Percentiles rank a stretch among this genome's conserved stretches.
Evolutionary conservation across 2,113 vertebrate genomes (phyloP).

Genomic region (Lophius piscatorius): DNA sequence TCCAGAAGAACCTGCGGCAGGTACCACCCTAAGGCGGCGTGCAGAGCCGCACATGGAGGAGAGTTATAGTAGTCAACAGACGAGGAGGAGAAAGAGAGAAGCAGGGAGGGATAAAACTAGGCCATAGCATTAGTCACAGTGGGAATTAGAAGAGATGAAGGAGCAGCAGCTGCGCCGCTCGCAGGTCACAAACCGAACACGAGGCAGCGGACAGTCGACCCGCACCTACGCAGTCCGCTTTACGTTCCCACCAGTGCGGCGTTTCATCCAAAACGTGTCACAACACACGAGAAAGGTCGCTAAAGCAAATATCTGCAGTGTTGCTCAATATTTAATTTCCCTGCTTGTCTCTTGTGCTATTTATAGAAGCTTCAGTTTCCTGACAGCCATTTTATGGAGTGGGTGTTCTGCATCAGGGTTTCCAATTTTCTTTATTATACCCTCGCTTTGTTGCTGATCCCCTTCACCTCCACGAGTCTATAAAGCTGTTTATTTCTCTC

Average conservation of each 20-base stretch:
- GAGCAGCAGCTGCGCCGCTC: constrained; percentile 15
- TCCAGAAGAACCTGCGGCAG: constrained; percentile 92
- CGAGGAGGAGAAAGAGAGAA: background rate
- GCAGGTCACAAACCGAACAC: constrained; percentile 29
- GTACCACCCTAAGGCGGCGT: constrained; percentile 68
- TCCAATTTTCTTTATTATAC: constrained; percentile 32
- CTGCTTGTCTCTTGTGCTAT: constrained; percentile 58
- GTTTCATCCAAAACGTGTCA: too few relatives aligned
- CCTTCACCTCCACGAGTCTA: constrained; percentile 40
- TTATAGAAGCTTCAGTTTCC: constrained; percentile 60
- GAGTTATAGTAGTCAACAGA: constrained; percentile 10
- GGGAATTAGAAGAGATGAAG: constrained; percentile 23
- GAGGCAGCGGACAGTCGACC: background rate
- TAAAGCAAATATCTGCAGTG: constrained; percentile 60
- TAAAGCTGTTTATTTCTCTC: constrained; percentile 11
- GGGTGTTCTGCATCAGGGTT: constrained; percentile 45
- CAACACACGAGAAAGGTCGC: too few relatives aligned
- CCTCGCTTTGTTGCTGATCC: constrained; percentile 41
- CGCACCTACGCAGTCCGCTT: background rate
- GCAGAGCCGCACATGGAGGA: constrained; percentile 1
- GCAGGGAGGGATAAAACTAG: constrained; percentile 37
- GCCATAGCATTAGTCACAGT: constrained; percentile 53
- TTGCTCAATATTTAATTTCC: constrained; percentile 74
- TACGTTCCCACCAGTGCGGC: constrained; percentile 6
- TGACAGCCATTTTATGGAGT: constrained; percentile 59